A percentile compares a stretch with the other conserved stretches of the same genome.
These are phyloP conservation scores for Rallus limicola DNA, from an alignment of 2,113 vertebrate genomes.

Conservation along the genomic window DNA sequence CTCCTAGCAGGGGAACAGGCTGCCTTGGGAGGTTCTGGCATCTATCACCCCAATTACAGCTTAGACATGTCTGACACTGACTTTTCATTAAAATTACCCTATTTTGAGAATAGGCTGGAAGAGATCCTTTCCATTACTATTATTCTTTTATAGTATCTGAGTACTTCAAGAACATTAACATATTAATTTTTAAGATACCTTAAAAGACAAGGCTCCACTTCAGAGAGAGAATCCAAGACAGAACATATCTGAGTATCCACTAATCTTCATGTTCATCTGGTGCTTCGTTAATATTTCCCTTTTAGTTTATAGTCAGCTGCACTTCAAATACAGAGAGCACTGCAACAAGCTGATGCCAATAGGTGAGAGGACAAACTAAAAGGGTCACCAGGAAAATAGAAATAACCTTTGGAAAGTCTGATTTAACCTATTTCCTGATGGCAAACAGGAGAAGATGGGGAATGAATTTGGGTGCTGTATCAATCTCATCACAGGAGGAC, in stretches of 20 bases:
- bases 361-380: not conserved
- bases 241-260: not conserved
- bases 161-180: not conserved
- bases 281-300: not conserved
- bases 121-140: not conserved
- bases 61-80: not conserved
- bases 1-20: not conserved
- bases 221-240: not conserved
- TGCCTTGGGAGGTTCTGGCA: not conserved
- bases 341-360: not conserved
- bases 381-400: not conserved
- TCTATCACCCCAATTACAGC: not conserved
- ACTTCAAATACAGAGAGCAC: not conserved
- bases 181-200: slow-evolving; percentile 17
- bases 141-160: not conserved
- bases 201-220: not conserved
- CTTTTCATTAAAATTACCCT: not conserved
- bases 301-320: not conserved
- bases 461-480: not conserved
- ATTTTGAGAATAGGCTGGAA: not conserved
- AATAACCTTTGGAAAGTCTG: not conserved
- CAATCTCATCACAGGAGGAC: not conserved
- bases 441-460: not conserved
- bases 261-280: not conserved
- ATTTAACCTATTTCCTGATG: not conserved